Conservation (phyloP, 2,113 vertebrate species). For the Mionectes macconnelli region DNA sequence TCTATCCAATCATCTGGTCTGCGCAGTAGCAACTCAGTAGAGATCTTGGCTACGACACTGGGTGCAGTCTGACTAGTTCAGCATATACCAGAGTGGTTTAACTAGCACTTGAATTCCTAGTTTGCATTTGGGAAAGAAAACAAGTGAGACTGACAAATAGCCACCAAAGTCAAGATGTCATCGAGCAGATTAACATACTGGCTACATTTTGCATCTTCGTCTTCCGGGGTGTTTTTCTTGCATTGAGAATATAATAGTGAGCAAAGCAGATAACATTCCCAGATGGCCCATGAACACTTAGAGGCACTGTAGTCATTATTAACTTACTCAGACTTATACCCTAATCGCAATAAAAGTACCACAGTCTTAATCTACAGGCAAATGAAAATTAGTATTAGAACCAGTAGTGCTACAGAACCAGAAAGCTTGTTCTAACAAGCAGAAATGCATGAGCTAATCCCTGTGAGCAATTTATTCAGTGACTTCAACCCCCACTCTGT, state of each 20-base stretch:
- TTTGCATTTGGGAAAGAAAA: background rate
- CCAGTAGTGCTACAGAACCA: background rate
- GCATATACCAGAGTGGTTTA: background rate
- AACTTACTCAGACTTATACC: background rate
- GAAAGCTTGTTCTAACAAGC: background rate
- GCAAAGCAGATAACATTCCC: background rate
- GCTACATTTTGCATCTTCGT: background rate
- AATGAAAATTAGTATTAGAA: background rate
- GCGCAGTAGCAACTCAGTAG: background rate
- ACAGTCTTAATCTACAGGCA: background rate
- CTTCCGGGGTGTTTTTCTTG: background rate
- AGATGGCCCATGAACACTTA: background rate
- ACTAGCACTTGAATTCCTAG: background rate
- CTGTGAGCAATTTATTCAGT: background rate
- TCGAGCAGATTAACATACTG: background rate
- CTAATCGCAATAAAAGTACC: background rate
- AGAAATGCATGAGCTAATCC: background rate
- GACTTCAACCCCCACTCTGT: background rate
- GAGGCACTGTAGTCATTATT: background rate
- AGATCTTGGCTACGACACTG: background rate
- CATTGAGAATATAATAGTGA: background rate
- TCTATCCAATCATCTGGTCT: background rate
- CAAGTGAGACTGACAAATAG: background rate
- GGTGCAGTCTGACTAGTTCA: background rate
- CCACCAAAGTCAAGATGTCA: background rate